Base-by-base conservation (phyloP, 1,140 invertebrate species). In the Lepidurus apus region DNA sequence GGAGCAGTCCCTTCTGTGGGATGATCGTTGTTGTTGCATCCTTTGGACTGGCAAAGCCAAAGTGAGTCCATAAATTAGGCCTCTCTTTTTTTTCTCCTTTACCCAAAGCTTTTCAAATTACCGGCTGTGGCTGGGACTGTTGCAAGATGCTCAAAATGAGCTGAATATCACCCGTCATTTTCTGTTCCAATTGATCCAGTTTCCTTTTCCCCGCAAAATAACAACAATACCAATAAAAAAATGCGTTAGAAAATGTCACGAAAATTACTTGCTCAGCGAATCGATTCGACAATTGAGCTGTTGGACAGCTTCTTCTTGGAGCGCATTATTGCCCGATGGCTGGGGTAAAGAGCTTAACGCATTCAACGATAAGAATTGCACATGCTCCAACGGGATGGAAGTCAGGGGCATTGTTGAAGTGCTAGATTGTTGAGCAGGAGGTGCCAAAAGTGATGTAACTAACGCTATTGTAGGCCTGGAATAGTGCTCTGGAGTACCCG, bases 111-210 rank as follows among this genome's bases (percentile, higher is more conserved):
- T 77, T 77, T 42, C 43, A 21, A 77, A 43, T 43, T 34, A 77
- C 43, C 44, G 42, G 74, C 24, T 43, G 26, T 65, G 73, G 78
- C 4, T 42, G 73, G 13, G 74, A 45, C 34, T 79, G 74, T 74
- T 79, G 78, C n/a, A 79, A 42, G 21, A 79, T 42, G 42, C 42
- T 44, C 45, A 79, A 75, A 7, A 79, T 79, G 42, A 75, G 73
- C 11, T 74, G 73, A 47, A 79, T 79, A 75, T 79, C 78, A 43
- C 78, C 73, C 17, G 74, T 44, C 74, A 79, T 75, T 24, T 74
- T 43, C 11, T 75, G 43, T 42, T 79, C 78, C 42, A 79, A 45
- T 45, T 79, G 73, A 10, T 74, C 45, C 43, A 79, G 74, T 75
- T 79, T 74, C 73, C 78, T 79, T 42, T 65, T 34, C 17, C 7